Evolutionary conservation across 2,797 vertebrate genomes (phyloP).

Genomic region (Melanotaenia pygmaea): DNA sequence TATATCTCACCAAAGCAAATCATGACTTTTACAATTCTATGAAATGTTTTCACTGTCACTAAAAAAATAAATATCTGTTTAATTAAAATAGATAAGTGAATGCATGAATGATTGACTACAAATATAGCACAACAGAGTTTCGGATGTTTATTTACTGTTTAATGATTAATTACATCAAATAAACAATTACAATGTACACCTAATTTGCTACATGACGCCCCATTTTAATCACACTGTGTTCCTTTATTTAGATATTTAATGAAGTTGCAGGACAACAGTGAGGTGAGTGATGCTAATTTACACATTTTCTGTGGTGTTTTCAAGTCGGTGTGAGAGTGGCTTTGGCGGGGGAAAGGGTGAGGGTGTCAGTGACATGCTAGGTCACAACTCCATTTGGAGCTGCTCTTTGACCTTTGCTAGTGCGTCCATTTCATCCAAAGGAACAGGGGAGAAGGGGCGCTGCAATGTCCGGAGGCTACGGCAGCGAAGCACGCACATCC

Average conservation of each 20-base stretch:
- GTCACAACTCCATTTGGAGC: slow-evolving; percentile 45
- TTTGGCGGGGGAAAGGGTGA: slow-evolving; percentile 26
- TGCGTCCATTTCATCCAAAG: neutral
- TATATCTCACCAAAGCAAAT: neutral
- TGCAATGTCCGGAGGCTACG: neutral
- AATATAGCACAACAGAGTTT: neutral
- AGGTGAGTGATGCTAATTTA: slow-evolving; percentile 37
- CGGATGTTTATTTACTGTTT: neutral
- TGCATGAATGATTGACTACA: neutral
- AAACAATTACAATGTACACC: neutral
- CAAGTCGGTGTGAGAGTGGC: slow-evolving; percentile 48
- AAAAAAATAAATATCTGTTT: neutral
- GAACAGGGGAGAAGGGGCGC: neutral
- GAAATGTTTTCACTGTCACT: slow-evolving; percentile 4
- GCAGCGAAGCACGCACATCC: neutral
- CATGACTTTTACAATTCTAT: neutral
- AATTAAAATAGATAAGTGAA: slow-evolving; percentile 19
- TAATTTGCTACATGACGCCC: neutral
- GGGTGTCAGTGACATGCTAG: slow-evolving; percentile 31
- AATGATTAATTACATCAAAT: neutral
- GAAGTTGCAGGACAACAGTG: slow-evolving; percentile 20
- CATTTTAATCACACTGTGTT: neutral
- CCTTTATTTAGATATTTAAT: slow-evolving; percentile 49
- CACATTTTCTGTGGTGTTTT: slow-evolving; percentile 45
- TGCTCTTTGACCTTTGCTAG: slow-evolving; percentile 21